Evolutionary conservation across 2,113 vertebrate species (phyloP), one percentile per base, ranked within the genome.

Genomic region (Forbesichthys papilliferus): DNA sequence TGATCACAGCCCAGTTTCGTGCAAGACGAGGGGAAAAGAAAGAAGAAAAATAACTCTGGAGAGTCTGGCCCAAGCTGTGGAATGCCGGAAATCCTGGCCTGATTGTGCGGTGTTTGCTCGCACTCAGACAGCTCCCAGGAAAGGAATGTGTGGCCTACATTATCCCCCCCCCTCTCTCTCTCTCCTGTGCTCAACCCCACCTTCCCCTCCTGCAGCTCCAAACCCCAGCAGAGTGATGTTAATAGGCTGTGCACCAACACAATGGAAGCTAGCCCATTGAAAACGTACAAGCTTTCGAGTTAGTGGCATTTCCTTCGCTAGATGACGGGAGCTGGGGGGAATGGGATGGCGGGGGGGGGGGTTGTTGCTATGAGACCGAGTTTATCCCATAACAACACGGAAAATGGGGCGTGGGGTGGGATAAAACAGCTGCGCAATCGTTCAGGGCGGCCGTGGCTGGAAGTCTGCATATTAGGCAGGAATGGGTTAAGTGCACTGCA

Each of bases 81-180:
- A 89, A 89, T 79, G 84, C 82, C 80, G 85, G 90, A 91, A 91
- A 91, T 92, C 87, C 90, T 84, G 83, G 71, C 86, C 71, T 84
- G 85, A 85, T 87, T 88, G 88, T 83, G 83, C 67, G 55, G 81
- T 78, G 52, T 86, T 86, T 85, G 77, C 84, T 79, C 82, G 84
- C 73, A 82, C 67, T 83, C 83, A 77, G 87, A 87, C 83, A 84
- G 87, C 79, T 87, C 83, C 71, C 65, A 66, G 80, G 81, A 86
- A 82, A 89, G 86, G 91, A 92, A 91, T 91, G 90, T 71, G 85
- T 90, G 90, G 87, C 90, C 89, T 91, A 92, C 78, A 91, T 91
- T 90, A 82, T 69, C 77, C 16, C 58, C 20, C 56, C 48, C 2
- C 66, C 68, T 18, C 33, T 42, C 65, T 18, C 84, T 66, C 83